Conservation (phyloP, 2,113 vertebrate genomes). For the Spheniscus mendiculus region DNA sequence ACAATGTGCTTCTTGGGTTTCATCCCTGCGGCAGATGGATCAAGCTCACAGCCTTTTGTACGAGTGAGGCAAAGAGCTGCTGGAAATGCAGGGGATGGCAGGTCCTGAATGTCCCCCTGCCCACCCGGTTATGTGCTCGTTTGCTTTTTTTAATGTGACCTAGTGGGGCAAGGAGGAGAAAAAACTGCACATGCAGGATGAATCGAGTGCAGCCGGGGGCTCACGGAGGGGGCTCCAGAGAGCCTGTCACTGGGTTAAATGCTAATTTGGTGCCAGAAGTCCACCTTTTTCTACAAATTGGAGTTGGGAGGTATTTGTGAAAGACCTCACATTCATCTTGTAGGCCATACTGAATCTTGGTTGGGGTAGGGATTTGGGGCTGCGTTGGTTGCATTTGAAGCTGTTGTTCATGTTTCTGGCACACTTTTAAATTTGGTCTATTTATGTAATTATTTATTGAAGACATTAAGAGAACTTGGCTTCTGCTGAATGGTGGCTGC, state of each 20-base stretch:
- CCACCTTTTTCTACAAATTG: background rate
- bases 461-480: background rate
- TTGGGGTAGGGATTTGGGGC: background rate
- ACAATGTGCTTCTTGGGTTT: constrained; percentile 38
- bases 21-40: background rate
- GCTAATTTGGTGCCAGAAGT: background rate
- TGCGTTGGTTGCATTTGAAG: background rate
- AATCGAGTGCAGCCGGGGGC: background rate
- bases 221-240: background rate
- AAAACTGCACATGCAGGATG: background rate
- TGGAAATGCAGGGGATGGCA: background rate
- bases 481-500: background rate
- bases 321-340: background rate
- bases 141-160: background rate
- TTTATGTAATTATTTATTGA: background rate
- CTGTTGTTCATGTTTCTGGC: background rate
- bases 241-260: background rate
- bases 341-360: background rate
- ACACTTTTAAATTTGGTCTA: background rate
- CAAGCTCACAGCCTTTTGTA: background rate
- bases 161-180: background rate
- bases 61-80: background rate
- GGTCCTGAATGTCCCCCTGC: background rate
- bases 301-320: background rate
- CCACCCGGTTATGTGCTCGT: background rate